Evolutionary conservation across 2,888 invertebrate species (phyloP), one percentile per base, ranked within the genome.

Genomic region (Anorthoa munda): DNA sequence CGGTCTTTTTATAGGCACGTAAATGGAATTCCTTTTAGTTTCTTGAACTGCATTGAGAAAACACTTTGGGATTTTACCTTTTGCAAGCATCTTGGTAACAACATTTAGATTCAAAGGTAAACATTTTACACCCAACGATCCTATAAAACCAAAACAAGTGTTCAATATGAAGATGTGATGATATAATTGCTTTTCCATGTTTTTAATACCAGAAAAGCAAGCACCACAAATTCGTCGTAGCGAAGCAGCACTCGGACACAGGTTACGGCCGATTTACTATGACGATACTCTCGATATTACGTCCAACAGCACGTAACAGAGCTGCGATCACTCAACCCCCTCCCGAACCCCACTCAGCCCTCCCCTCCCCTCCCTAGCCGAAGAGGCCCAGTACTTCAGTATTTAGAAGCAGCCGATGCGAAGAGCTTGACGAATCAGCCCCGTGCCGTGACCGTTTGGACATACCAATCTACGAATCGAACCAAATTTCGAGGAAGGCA

Each of bases 181-280:
- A 4, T n/a, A 21, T 21, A 11, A 45, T 31, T 45, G 39, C 21
- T 53, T 61, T n/a, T 26, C n/a, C n/a, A 26, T 11, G 9, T 2
- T 12, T 50, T 48, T 45, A 50, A 15, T 12, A 46, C 3, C 4
- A 11, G 18, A 31, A 65, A 26, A 58, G 11, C 21, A n/a, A 51
- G 21, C 0, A 26, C 21, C 1, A 39, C 1, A 18, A 17, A 86
- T 92, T 94, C 92, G 90, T 82, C 88, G 86, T 81, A 87, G 87
- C 75, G 51, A 89, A 80, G 70, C 91, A 77, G 91, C 91, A 90
- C 88, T 76, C 72, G 82, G 86, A 88, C 85, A 86, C 92, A 92
- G 90, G 92, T 90, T 93, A 91, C 93, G 92, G 90, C 90, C 91
- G 93, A 94, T 94, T 94, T 93, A 93, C 94, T 94, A 94, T 70